These are phyloP conservation scores for Characodon lateralis DNA, from an alignment of 2,797 vertebrate genomes.

Conservation along the genomic window DNA sequence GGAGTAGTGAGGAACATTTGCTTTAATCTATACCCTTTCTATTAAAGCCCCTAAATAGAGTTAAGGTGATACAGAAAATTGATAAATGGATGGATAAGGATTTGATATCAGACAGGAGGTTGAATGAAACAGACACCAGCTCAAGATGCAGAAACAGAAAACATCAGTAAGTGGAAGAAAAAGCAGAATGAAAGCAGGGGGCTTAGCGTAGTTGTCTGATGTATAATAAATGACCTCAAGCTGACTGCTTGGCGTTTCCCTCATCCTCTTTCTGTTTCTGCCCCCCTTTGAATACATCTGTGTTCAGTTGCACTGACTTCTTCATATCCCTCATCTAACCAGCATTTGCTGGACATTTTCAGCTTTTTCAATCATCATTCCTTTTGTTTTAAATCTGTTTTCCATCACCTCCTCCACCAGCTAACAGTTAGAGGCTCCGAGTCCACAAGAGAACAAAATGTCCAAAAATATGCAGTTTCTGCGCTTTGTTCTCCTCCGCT, in stretches of 20 bases:
- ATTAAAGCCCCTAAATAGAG: too few species aligned
- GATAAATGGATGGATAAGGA: too few species aligned
- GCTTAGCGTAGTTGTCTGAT: slow-evolving; percentile 53
- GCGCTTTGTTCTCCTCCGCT: not conserved
- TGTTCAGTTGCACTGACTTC: not conserved
- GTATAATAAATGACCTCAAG: slow-evolving; percentile 74
- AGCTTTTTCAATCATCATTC: slow-evolving; percentile 56
- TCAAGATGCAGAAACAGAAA: not conserved
- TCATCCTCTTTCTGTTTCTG: slow-evolving; percentile 34
- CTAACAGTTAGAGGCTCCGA: slow-evolving; percentile 17
- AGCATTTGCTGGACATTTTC: slow-evolving; percentile 20
- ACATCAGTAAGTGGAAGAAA: slow-evolving; percentile 4
- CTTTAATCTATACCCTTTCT: too few species aligned
- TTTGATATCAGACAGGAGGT: not conserved
- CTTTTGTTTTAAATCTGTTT: slow-evolving; percentile 37
- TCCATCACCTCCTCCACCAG: slow-evolving; percentile 18
- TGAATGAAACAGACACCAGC: not conserved
- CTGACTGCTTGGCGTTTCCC: slow-evolving; percentile 53
- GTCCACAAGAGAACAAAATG: slow-evolving; percentile 3
- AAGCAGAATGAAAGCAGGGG: slow-evolving; percentile 3
- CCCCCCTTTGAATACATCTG: slow-evolving; percentile 22
- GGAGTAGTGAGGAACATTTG: too few species aligned
- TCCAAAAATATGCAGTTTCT: slow-evolving; percentile 2
- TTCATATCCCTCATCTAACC: slow-evolving; percentile 12
- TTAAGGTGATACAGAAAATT: too few species aligned